Base-by-base conservation (phyloP, 1,140 invertebrate species). In the Lasioglossum baleicum region DNA sequence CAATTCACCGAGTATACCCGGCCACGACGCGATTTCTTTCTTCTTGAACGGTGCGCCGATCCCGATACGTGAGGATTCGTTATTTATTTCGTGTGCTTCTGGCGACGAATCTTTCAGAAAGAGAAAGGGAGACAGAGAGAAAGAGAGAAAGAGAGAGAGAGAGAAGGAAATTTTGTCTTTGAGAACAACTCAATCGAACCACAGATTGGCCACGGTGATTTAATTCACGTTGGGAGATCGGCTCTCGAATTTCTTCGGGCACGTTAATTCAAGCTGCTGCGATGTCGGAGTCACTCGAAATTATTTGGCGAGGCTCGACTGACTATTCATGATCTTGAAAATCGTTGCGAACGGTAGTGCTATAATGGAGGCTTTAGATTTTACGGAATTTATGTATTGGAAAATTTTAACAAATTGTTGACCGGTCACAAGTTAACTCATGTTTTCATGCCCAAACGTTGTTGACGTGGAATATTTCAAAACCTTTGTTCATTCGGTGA, bases 1-100 rank as follows among this genome's bases (percentile, higher is more conserved):
- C 84, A 90, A 90, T 89, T 90, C 79, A 65, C 26, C 58, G 65
- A 58, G 68, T 35, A 35, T 10, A 31, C 26, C 58, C 64, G 35
- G 31, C 11, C 51, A 35, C 22, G 35, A 17, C 53, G 64, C 56
- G 70, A 76, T 79, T 76, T 69, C 66, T 76, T 76, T 69, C 64
- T 35, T 61, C 51, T 67, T 56, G 56, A 69, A 44, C 48, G 61
- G 74, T 26, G 26, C 44, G 40, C 64, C 74, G 65, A 67, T 75
- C 56, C 68, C 67, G 61, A 60, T 70, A 78, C 60, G 48, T 58
- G 2, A 1, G 20, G n/a, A 15, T 22, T 31, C 44, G 35, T 72
- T 40, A 35, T 65, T 78, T 80, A 80, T 80, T 80, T 69, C 3
- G 17, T 5, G 35, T 2, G n/a, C 44, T 53, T 20, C n/a, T 0